Percentiles rank a stretch among this genome's conserved stretches.
These are phyloP conservation scores for Centropus bengalensis DNA, from an alignment of 2,113 vertebrate genomes.

Conservation along the genomic window DNA sequence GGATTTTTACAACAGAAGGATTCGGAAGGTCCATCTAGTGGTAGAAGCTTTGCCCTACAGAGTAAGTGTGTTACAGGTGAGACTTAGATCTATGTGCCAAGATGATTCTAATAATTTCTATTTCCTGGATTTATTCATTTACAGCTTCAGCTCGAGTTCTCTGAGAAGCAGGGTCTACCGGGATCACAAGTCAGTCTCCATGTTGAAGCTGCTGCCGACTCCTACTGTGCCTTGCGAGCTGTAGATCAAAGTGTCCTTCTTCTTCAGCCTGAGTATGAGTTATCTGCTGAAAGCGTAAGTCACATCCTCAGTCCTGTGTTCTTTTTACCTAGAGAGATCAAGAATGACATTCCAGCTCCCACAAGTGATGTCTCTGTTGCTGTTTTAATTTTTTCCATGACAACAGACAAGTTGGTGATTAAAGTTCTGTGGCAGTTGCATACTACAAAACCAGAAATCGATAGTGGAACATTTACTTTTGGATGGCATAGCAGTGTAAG, in stretches of 20 bases:
- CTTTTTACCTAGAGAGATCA: neutral
- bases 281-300: slow-evolving; percentile 66
- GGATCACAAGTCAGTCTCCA: slow-evolving; percentile 72
- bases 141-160: slow-evolving; percentile 85
- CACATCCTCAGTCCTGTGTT: neutral
- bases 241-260: slow-evolving; percentile 85
- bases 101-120: neutral
- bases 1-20: neutral
- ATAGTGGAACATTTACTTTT: neutral
- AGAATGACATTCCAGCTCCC: neutral
- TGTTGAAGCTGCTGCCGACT: slow-evolving; percentile 81
- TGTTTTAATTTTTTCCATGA: neutral
- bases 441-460: neutral
- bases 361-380: neutral
- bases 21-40: neutral
- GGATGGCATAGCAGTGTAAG: neutral
- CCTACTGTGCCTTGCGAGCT: slow-evolving; percentile 83
- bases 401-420: neutral
- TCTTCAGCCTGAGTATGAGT: slow-evolving; percentile 65
- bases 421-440: neutral
- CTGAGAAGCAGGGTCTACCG: slow-evolving; percentile 71
- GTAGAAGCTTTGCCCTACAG: neutral
- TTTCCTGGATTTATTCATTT: neutral
- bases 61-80: neutral
- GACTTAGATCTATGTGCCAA: too few relatives aligned